phyloP scores from a whole-genome alignment of 2,797 vertebrate genomes.

The Pantherophis vulpinus region DNA sequence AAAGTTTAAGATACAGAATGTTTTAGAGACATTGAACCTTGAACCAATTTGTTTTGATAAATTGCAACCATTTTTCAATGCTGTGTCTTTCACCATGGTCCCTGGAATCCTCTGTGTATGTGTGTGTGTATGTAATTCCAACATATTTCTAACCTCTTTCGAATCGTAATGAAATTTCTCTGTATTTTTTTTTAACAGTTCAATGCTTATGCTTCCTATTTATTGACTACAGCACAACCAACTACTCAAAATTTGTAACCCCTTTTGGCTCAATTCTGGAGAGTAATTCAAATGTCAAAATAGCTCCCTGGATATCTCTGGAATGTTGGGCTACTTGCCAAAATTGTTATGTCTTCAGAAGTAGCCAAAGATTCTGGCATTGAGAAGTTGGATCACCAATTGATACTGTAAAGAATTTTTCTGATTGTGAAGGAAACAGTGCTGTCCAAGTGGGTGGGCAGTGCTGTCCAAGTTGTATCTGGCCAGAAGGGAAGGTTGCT shows the following conservation, averaged over 20 bases:
- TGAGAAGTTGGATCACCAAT: background rate
- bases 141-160: background rate
- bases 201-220: background rate
- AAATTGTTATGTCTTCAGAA: background rate
- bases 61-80: background rate
- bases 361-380: background rate
- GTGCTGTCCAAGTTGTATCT: too few relatives aligned
- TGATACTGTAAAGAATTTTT: background rate
- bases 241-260: background rate
- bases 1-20: background rate
- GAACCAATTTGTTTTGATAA: background rate
- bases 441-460: background rate
- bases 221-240: background rate
- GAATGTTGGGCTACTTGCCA: background rate
- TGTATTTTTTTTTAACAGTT: background rate
- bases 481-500: background rate
- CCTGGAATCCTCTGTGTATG: background rate
- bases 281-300: background rate
- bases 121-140: background rate
- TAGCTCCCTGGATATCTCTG: background rate
- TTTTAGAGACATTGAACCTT: background rate
- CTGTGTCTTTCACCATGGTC: background rate
- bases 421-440: background rate
- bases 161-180: background rate
- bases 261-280: background rate